Base-by-base conservation (phyloP, 2,113 vertebrate species). In the Brachionichthys hirsutus region DNA sequence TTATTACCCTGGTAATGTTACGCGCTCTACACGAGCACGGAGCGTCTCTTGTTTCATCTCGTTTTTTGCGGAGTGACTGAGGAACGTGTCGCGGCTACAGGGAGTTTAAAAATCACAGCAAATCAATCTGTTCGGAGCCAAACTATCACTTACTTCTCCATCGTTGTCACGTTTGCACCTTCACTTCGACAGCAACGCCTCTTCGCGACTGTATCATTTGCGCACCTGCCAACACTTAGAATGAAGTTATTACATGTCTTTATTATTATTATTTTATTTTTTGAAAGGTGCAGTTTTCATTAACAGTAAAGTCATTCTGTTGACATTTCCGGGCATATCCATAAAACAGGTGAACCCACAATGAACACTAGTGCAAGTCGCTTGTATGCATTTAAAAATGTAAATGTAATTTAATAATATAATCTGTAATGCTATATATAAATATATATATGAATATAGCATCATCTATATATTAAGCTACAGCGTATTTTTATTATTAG, bases 61-160 rank as follows among this genome's bases (percentile, higher is more conserved):
- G n/a, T 77, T 70, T 82, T 54, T 55, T 75, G 62, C 68, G 72
- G 66, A 68, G 55, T 63, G 38, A 38, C 62, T 70, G 63, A 22
- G 62, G 62, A 67, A 53, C 61, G 53, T 61, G 51, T 52, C 70
- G 46, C 3, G 8, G 47, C 58, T 38, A 61, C 54, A 74, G 62
- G 69, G 45, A 73, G 49, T 65, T 70, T 78, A 30, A 30, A 79
- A 73, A 78, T 72, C 70, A 73, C 42, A 74, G 65, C 57, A 81
- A 72, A 75, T 61, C 30, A 24, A 13, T 52, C 41, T 22, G 54
- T 75, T 76, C 64, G 67, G 45, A 72, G 36, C 16, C 57, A 11
- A 17, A 50, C 50, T 52, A 59, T 70, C 70, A 57, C 56, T 41
- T 62, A 2, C 34, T 46, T 48, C 12, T 22, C 13, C 51, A 7